Percentiles rank a stretch among this genome's conserved stretches.
Evolutionary conservation across 2,888 invertebrate genomes (phyloP).

Genomic region (Chrysolina haemoptera): DNA sequence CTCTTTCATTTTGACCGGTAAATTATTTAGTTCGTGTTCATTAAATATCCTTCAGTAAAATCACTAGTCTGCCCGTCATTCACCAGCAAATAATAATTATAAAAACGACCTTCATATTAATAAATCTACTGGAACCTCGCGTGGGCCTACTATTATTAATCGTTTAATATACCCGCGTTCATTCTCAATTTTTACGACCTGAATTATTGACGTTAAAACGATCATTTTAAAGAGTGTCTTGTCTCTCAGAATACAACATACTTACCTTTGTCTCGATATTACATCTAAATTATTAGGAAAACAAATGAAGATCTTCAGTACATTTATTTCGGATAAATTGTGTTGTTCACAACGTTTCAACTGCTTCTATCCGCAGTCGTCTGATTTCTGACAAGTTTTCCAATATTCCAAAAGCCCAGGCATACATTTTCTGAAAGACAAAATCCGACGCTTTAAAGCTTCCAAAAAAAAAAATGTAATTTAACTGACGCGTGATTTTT

Average conservation of each 20-base stretch:
- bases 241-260: neutral
- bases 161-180: neutral
- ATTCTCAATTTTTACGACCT: neutral
- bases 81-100: slow-evolving; percentile 4
- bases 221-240: neutral
- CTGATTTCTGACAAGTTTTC: no score
- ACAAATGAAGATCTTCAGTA: no score
- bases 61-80: neutral
- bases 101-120: slow-evolving; percentile 28
- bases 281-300: no score
- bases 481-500: no score
- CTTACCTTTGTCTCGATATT: no score
- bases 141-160: neutral
- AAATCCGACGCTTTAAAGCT: no score
- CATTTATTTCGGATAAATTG: no score
- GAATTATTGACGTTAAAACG: neutral
- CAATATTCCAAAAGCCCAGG: no score
- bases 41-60: neutral
- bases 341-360: no score
- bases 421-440: no score
- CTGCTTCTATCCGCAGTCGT: no score
- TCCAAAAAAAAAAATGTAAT: no score
- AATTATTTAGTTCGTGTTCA: slow-evolving; percentile 1
- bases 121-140: slow-evolving; percentile 16
- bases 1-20: neutral